phyloP scores from a whole-genome alignment of 2,113 vertebrate genomes.

The Sphyrna mokarran region DNA sequence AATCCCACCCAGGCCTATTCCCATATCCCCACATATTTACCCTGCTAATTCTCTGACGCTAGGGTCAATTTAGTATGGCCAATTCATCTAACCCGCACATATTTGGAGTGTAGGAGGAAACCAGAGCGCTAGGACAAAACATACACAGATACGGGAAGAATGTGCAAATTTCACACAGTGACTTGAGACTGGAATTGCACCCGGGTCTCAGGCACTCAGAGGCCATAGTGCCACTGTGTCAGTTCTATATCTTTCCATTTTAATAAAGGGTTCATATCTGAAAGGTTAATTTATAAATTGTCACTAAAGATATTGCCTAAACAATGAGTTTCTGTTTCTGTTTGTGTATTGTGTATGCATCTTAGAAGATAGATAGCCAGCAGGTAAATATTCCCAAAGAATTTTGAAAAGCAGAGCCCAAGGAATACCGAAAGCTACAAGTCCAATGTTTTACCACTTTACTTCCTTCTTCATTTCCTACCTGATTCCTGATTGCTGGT shows the following conservation, averaged over 20 bases:
- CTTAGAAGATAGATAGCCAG: not conserved
- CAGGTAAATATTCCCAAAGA: not conserved
- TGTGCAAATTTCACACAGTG: too few relatives aligned
- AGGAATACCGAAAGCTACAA: not conserved
- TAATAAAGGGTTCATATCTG: not conserved
- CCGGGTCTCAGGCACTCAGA: too few relatives aligned
- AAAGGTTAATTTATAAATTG: not conserved
- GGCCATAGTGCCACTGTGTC: not conserved
- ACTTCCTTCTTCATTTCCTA: conserved; percentile 47
- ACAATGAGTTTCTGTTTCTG: not conserved
- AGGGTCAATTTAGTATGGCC: too few relatives aligned
- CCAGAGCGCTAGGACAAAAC: too few relatives aligned
- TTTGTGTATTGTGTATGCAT: too few relatives aligned
- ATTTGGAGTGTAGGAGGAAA: too few relatives aligned
- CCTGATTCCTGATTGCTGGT: conserved; percentile 75
- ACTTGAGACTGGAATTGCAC: too few relatives aligned
- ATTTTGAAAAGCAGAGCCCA: not conserved
- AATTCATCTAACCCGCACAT: too few relatives aligned
- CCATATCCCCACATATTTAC: too few relatives aligned
- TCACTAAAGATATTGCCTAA: not conserved
- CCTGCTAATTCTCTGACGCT: too few relatives aligned
- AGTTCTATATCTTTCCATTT: not conserved
- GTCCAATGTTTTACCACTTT: not conserved
- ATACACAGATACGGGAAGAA: too few relatives aligned
- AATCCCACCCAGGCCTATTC: too few relatives aligned